Conservation (phyloP, 2,888 invertebrate species). For the Apoderus coryli region DNA sequence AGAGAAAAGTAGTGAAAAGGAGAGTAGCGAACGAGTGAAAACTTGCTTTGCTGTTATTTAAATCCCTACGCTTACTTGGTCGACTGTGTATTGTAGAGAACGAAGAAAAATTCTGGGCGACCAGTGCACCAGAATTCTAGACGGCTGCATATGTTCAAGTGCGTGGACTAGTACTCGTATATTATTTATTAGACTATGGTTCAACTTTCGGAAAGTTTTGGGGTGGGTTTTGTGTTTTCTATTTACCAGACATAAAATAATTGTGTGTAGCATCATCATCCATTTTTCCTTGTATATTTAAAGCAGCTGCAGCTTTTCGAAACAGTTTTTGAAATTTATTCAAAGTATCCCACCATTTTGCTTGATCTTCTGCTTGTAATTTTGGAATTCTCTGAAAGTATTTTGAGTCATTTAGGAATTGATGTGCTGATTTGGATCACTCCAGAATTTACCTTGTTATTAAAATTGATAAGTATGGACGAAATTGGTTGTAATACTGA, state of each 20-base stretch:
- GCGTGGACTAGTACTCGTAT: too few relatives aligned
- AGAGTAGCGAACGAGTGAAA: too few relatives aligned
- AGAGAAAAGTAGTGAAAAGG: too few relatives aligned
- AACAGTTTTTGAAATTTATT: constrained; percentile 90
- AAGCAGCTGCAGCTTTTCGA: constrained; percentile 78
- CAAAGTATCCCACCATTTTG: constrained; percentile 95
- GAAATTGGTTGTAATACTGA: constrained; percentile 94
- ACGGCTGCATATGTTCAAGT: too few relatives aligned
- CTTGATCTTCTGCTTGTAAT: constrained; percentile 91
- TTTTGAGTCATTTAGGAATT: constrained; percentile 4
- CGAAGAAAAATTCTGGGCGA: too few relatives aligned
- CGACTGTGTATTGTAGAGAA: too few relatives aligned
- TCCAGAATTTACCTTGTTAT: constrained; percentile 71
- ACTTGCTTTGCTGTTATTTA: too few relatives aligned
- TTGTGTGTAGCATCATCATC: constrained; percentile 91
- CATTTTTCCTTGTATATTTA: constrained; percentile 71
- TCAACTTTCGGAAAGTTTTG: too few relatives aligned
- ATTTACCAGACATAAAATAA: constrained; percentile 95
- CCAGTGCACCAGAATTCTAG: too few relatives aligned
- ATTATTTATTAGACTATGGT: too few relatives aligned
- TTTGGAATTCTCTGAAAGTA: constrained; percentile 69
- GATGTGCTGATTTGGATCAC: too few relatives aligned
- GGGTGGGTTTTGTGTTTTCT: constrained; percentile 4
- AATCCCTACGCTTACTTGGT: too few relatives aligned
- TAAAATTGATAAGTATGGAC: constrained; percentile 91